These are phyloP conservation scores for Xyrichtys novacula DNA, from an alignment of 2,797 vertebrate species.

Conservation along the genomic window DNA sequence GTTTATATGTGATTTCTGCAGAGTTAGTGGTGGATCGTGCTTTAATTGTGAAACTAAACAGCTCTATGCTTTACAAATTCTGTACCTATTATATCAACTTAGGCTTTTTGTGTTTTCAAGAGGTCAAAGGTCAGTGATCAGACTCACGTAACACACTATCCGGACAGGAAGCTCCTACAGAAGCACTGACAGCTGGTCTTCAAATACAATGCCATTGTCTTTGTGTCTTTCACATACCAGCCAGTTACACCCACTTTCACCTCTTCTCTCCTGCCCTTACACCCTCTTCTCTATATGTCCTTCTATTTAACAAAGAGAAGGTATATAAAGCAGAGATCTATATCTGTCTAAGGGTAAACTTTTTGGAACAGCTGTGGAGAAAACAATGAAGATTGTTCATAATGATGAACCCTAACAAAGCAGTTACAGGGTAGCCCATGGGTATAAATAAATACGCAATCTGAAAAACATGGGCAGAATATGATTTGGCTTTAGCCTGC, in stretches of 20 bases:
- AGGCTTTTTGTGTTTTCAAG: constrained; percentile 48
- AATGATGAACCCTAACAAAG: no score
- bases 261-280: constrained; percentile 7
- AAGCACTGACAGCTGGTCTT: constrained; percentile 29
- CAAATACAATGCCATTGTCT: constrained; percentile 66
- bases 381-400: no score
- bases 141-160: constrained; percentile 12
- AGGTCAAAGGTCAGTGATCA: constrained; percentile 58
- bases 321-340: no score
- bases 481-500: no score
- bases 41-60: neutral
- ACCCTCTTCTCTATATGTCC: no score
- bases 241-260: constrained; percentile 40
- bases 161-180: constrained; percentile 65
- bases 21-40: neutral
- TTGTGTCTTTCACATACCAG: constrained; percentile 59
- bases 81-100: constrained; percentile 40
- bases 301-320: no score
- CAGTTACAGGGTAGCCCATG: no score
- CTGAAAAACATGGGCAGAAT: no score
- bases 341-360: no score
- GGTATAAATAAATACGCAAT: no score
- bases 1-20: neutral
- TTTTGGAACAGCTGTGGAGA: no score
- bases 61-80: constrained; percentile 16